Conservation (phyloP, 2,797 vertebrate species). For the Paedocypris micromegethes region DNA sequence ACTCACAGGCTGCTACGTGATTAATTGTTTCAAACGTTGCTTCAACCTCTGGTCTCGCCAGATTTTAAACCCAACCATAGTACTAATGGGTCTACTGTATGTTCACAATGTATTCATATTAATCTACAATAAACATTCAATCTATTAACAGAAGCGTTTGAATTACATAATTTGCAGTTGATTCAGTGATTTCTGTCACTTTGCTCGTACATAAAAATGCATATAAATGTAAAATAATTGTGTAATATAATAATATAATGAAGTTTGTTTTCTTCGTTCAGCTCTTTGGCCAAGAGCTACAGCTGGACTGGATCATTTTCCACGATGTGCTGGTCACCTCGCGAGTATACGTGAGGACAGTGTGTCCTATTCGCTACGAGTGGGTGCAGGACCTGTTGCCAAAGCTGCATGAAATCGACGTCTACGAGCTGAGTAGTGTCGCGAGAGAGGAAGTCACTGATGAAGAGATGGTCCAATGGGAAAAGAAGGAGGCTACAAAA, state of each 20-base stretch:
- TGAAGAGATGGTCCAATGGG: constrained; percentile 80
- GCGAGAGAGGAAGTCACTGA: constrained; percentile 88
- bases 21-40: too few species aligned
- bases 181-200: too few species aligned
- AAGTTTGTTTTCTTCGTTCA: constrained; percentile 48
- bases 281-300: constrained; percentile 84
- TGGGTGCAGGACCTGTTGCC: constrained; percentile 93
- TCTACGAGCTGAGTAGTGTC: constrained; percentile 88
- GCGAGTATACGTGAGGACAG: constrained; percentile 84
- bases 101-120: too few species aligned
- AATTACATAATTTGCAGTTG: too few species aligned
- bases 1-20: too few species aligned
- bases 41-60: too few species aligned
- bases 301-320: constrained; percentile 93
- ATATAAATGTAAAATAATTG: too few species aligned
- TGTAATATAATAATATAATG: not conserved
- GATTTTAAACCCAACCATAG: too few species aligned
- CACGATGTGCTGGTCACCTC: constrained; percentile 92
- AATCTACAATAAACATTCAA: too few species aligned
- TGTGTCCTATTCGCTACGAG: constrained; percentile 89
- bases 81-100: too few species aligned
- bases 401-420: constrained; percentile 87
- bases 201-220: too few species aligned
- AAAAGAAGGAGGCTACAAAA: constrained; percentile 76
- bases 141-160: too few species aligned